These are phyloP conservation scores for Setophaga kirtlandii DNA, from an alignment of 2,113 vertebrate genomes.

Conservation along the genomic window DNA sequence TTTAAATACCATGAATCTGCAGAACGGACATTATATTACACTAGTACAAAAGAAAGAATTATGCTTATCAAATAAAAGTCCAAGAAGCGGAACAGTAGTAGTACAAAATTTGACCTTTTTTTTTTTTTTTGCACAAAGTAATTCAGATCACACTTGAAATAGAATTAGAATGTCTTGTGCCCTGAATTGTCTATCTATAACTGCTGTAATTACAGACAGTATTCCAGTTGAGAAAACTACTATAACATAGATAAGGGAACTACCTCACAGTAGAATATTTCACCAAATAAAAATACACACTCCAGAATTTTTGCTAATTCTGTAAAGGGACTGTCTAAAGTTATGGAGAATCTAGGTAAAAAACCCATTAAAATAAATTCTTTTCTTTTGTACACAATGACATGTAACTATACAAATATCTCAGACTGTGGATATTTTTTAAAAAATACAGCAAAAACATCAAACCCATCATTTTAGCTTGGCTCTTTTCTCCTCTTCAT, in stretches of 20 bases:
- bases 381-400: neutral
- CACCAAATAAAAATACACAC: neutral
- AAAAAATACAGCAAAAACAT: neutral
- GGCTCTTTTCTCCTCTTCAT: neutral
- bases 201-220: neutral
- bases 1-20: neutral
- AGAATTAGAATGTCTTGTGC: neutral
- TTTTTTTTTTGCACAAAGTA: neutral
- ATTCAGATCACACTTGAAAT: neutral
- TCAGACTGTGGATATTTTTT: neutral
- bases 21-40: neutral
- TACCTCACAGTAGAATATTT: neutral
- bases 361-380: accelerated
- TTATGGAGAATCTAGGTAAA: neutral
- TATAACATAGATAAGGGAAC: neutral
- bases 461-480: neutral
- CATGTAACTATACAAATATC: neutral
- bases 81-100: neutral
- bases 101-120: neutral
- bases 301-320: neutral
- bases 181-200: neutral
- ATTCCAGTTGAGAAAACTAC: neutral
- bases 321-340: neutral
- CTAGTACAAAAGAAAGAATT: neutral
- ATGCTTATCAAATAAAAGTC: neutral